Conservation (phyloP, 2,888 invertebrate species). For the Epirrhoe tristata region DNA sequence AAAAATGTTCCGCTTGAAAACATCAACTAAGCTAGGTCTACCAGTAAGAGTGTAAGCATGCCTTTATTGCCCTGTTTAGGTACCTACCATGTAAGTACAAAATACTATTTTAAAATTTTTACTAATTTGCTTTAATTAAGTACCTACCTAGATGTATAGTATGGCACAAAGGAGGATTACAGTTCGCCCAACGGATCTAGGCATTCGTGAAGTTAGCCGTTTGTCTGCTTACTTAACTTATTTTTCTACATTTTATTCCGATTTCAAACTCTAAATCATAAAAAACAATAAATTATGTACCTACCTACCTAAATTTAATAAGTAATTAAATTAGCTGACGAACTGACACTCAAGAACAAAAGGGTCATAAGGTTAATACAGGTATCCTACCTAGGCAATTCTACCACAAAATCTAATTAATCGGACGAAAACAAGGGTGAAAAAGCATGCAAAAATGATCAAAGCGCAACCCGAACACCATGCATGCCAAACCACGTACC, state of each 20-base stretch:
- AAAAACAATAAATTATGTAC: background rate
- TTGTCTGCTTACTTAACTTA: no score
- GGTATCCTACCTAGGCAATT: background rate
- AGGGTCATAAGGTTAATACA: background rate
- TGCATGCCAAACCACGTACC: slow-evolving; percentile 83
- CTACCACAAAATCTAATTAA: slow-evolving; percentile 13
- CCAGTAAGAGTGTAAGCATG: background rate
- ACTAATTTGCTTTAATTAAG: no score
- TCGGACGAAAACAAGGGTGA: slow-evolving; percentile 33
- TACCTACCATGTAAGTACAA: no score
- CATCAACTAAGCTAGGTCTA: no score
- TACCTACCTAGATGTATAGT: no score
- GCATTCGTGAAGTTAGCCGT: no score
- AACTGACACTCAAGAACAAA: background rate
- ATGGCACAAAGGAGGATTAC: no score
- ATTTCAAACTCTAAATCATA: no score
- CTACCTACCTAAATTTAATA: no score
- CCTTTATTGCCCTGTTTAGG: background rate
- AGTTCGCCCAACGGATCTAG: no score
- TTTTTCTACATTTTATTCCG: background rate
- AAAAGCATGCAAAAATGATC: slow-evolving; percentile 73
- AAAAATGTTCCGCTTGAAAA: no score
- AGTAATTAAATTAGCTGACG: background rate
- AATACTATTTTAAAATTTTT: no score
- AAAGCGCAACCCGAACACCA: slow-evolving; percentile 78